Evolutionary conservation across 64 coral and sea anemone genomes (phyloP).

Genomic region (Catalaphyllia jardinei): DNA sequence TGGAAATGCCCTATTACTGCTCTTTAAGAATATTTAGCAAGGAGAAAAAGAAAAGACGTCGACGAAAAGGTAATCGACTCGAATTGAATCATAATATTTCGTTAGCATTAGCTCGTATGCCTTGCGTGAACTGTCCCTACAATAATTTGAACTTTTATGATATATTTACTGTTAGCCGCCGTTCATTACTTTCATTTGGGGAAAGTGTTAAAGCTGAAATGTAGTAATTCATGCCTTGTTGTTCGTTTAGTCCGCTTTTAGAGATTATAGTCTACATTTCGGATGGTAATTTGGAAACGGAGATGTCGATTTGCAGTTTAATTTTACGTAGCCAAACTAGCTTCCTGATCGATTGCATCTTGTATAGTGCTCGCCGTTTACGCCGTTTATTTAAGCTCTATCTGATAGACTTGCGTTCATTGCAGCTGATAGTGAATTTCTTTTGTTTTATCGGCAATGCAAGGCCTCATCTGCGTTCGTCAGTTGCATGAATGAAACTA

Average conservation of each 20-base stretch:
- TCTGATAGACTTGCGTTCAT: neutral
- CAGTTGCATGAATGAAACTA: constrained; percentile 1
- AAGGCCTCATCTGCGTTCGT: neutral
- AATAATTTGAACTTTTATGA: constrained; percentile 59
- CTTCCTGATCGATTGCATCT: constrained; percentile 41
- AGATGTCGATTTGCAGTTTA: constrained; percentile 9
- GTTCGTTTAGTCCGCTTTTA: constrained; percentile 1
- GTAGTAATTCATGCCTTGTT: neutral
- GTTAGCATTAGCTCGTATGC: constrained; percentile 18
- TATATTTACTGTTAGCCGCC: constrained; percentile 52
- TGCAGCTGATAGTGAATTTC: neutral
- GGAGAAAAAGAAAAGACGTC: constrained; percentile 71
- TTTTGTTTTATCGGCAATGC: neutral
- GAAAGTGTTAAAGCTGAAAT: constrained; percentile 33
- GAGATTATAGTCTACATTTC: neutral
- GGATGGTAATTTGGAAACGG: constrained; percentile 5
- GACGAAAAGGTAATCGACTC: constrained; percentile 60
- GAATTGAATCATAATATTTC: constrained; percentile 28
- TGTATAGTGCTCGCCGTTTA: constrained; percentile 5
- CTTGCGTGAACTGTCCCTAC: constrained; percentile 38
- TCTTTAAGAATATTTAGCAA: constrained; percentile 82
- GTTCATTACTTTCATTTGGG: constrained; percentile 48
- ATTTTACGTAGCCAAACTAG: neutral
- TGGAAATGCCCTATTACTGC: constrained; percentile 79
- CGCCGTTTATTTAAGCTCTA: neutral